Conservation (phyloP, 2,888 invertebrate genomes). For the Drosophila engyochracea region DNA sequence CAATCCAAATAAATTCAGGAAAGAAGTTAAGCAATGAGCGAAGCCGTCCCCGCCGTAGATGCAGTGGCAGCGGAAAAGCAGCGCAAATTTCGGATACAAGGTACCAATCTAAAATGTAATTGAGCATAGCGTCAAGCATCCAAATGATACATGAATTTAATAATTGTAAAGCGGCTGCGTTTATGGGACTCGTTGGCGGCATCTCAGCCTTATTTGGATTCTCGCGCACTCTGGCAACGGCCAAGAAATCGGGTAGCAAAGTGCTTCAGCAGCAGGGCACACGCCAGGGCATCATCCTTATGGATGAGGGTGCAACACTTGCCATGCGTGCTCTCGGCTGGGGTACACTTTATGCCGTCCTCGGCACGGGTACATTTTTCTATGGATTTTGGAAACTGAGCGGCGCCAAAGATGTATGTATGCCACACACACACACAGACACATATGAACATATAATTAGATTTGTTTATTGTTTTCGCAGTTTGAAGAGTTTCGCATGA, state of each 20-base stretch:
- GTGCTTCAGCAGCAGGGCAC: conserved; percentile 91
- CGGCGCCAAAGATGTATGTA: conserved; percentile 92
- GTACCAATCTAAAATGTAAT: conserved; percentile 27
- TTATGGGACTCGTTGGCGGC: conserved; percentile 86
- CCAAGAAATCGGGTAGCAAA: conserved; percentile 92
- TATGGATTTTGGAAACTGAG: conserved; percentile 95
- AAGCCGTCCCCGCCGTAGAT: conserved; percentile 52
- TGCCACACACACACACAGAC: neutral
- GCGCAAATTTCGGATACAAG: conserved; percentile 72
- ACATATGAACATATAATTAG: neutral
- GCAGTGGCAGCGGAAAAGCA: conserved; percentile 64
- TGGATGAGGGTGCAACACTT: conserved; percentile 92
- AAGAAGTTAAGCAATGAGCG: conserved; percentile 33
- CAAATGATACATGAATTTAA: neutral
- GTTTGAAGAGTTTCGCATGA: conserved; percentile 93
- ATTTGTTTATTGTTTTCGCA: conserved; percentile 85
- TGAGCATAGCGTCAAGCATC: neutral
- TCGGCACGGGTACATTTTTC: conserved; percentile 92
- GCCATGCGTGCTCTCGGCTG: conserved; percentile 94
- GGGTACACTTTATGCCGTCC: conserved; percentile 95
- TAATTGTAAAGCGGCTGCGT: conserved; percentile 78
- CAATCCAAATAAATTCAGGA: conserved; percentile 33
- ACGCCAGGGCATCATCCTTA: conserved; percentile 87
- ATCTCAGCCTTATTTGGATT: conserved; percentile 93
- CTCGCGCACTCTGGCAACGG: conserved; percentile 90